These are phyloP conservation scores for Drosophila bunnanda DNA, from an alignment of 2,888 invertebrate species.

Conservation along the genomic window DNA sequence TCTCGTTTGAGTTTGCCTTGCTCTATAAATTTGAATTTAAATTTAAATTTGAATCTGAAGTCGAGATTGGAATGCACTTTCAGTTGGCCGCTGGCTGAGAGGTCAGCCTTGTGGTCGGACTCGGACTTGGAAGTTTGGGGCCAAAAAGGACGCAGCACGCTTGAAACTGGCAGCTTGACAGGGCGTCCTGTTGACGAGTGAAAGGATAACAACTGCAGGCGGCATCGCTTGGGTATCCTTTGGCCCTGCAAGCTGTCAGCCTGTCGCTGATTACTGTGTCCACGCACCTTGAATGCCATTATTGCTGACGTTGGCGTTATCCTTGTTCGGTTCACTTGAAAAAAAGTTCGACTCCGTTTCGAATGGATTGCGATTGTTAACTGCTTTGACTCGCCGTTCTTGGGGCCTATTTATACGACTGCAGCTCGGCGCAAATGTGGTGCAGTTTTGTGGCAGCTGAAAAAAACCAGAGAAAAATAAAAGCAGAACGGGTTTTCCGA, in stretches of 20 bases:
- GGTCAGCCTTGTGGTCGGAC: background rate
- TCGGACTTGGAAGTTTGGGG: background rate
- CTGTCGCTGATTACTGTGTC: background rate
- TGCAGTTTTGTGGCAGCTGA: slow-evolving; percentile 37
- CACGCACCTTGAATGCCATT: slow-evolving; percentile 81
- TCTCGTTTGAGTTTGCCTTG: slow-evolving; percentile 28
- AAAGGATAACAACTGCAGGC: slow-evolving; percentile 34
- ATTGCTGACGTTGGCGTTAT: slow-evolving; percentile 45
- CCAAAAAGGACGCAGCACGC: background rate
- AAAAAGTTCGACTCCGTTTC: slow-evolving; percentile 49
- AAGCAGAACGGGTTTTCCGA: slow-evolving; percentile 64
- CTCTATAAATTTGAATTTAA: slow-evolving; percentile 3
- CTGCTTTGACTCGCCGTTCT: slow-evolving; percentile 75
- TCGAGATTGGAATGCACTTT: slow-evolving; percentile 11
- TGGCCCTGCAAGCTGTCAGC: background rate
- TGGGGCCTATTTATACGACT: slow-evolving; percentile 73
- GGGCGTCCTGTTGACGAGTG: slow-evolving; percentile 11
- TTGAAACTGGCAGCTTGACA: slow-evolving; percentile 9
- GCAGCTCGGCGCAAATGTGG: slow-evolving; percentile 55
- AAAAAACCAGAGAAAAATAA: background rate
- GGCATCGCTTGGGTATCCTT: background rate
- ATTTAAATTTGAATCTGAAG: background rate
- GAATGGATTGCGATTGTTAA: slow-evolving; percentile 54
- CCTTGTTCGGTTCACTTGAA: slow-evolving; percentile 41
- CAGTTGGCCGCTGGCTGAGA: background rate